These are phyloP conservation scores for Malaclemys terrapin DNA, from an alignment of 2,113 vertebrate genomes.

Conservation along the genomic window DNA sequence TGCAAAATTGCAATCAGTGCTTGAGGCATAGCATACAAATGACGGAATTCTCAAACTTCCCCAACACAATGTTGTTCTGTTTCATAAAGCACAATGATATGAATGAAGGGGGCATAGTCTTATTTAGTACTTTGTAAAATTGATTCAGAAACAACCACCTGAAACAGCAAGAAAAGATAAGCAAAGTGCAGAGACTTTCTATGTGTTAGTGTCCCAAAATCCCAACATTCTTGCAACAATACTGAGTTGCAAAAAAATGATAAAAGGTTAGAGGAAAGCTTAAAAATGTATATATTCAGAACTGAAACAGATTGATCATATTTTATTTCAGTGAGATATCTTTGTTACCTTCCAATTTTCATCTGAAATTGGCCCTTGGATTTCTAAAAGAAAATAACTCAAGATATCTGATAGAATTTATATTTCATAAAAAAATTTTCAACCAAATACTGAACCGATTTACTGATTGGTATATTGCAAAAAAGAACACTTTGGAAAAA, in stretches of 20 bases:
- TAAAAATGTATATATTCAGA: background rate
- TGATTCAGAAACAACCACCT: background rate
- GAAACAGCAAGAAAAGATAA: background rate
- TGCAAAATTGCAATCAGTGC: background rate
- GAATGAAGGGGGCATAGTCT: rapidly evolving
- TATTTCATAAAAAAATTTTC: background rate
- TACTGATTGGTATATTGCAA: background rate
- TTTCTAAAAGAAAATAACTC: background rate
- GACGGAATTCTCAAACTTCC: background rate
- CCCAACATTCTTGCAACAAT: background rate
- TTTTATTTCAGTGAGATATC: background rate
- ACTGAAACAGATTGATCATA: background rate
- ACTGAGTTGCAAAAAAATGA: too few species aligned
- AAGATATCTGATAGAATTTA: background rate
- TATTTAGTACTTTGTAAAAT: background rate
- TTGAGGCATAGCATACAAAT: background rate
- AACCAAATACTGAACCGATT: background rate
- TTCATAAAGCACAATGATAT: background rate
- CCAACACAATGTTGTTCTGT: background rate
- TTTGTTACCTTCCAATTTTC: background rate
- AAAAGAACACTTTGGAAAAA: background rate
- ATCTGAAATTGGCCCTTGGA: too few species aligned
- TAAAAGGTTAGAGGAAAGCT: too few species aligned
- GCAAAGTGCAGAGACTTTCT: background rate
- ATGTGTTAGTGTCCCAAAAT: background rate